These are phyloP conservation scores for Suricata suricatta DNA, from an alignment of 2,113 vertebrate species.

Conservation along the genomic window DNA sequence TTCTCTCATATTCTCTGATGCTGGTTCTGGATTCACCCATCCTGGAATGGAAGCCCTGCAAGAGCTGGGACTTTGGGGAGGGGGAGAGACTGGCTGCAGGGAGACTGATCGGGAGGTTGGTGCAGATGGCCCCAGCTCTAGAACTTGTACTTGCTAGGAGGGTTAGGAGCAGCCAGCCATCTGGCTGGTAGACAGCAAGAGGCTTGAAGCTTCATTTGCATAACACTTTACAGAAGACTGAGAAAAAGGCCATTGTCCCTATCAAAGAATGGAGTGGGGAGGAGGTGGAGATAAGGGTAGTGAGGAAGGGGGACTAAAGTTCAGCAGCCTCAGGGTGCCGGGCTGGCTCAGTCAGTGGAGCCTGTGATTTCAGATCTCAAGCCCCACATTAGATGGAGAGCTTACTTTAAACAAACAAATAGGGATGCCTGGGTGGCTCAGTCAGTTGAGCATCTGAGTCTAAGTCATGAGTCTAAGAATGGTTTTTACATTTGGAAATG, in stretches of 20 bases:
- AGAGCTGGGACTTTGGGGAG: neutral
- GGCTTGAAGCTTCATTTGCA: slow-evolving; percentile 26
- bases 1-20: neutral
- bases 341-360: neutral
- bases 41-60: neutral
- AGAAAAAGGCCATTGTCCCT: neutral
- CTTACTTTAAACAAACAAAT: neutral
- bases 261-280: neutral
- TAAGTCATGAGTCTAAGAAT: no score
- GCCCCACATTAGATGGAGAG: no score
- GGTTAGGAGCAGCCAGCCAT: neutral
- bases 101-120: neutral
- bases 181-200: neutral
- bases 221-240: neutral
- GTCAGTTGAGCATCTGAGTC: no score
- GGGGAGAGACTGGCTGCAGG: neutral
- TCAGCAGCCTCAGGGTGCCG: neutral
- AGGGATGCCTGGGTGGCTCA: no score
- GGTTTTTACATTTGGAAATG: no score
- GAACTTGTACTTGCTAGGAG: neutral
- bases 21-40: neutral
- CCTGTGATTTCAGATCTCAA: no score
- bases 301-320: neutral
- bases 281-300: neutral
- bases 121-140: neutral